A percentile compares a stretch with the other conserved stretches of the same genome.
Conservation (phyloP, 2,888 invertebrate species). For the Harpalus rubripes region DNA sequence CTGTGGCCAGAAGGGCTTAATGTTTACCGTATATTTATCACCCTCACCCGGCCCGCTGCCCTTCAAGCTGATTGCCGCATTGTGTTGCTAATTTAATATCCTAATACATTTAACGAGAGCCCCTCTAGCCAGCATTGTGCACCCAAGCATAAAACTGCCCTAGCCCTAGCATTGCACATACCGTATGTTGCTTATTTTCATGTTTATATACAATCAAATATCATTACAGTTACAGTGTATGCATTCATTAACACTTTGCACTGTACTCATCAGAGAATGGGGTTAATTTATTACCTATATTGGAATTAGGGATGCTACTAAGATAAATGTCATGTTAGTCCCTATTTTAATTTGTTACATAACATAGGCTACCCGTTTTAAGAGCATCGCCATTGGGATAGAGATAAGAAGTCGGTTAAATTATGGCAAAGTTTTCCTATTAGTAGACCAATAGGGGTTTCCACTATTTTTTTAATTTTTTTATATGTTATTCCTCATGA, state of each 20-base stretch:
- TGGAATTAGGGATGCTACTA: background rate
- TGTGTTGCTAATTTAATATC: conserved; percentile 79
- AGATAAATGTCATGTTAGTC: background rate
- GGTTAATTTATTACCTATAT: background rate
- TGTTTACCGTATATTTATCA: conserved; percentile 78
- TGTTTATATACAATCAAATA: conserved; percentile 53
- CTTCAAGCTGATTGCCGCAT: conserved; percentile 75
- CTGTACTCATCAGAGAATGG: background rate
- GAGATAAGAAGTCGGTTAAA: no score
- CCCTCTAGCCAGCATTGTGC: conserved; percentile 58
- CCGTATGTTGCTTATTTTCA: conserved; percentile 52
- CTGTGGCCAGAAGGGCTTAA: conserved; percentile 78
- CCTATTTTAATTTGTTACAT: background rate
- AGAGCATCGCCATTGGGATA: no score
- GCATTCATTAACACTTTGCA: conserved; percentile 37
- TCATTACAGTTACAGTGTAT: conserved; percentile 33
- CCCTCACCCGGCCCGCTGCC: conserved; percentile 69
- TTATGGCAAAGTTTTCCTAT: no score
- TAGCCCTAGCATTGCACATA: conserved; percentile 15
- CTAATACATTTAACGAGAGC: conserved; percentile 77
- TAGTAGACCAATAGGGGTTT: no score
- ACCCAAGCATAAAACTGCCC: conserved; percentile 53
- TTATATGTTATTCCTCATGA: no score
- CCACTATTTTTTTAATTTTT: no score
- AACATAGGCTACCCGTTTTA: no score